These are phyloP conservation scores for Arvicanthis niloticus DNA, from an alignment of 2,113 vertebrate species.

Conservation along the genomic window DNA sequence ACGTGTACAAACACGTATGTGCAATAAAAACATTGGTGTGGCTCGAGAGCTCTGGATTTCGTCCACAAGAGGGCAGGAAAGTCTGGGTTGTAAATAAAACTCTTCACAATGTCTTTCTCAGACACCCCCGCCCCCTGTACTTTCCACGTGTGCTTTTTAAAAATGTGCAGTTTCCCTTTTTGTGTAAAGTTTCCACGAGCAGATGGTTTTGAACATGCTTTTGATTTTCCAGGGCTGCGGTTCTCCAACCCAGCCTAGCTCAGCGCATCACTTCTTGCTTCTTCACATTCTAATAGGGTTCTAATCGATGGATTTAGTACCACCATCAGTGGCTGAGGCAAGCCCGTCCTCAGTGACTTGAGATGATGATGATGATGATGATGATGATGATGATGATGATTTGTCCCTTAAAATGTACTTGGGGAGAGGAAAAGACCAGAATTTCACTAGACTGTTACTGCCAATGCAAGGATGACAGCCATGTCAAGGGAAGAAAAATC, in stretches of 20 bases:
- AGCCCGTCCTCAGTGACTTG: slow-evolving; percentile 34
- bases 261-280: background rate
- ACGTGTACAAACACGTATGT: too few relatives aligned
- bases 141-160: slow-evolving; percentile 38
- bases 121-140: background rate
- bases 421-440: background rate
- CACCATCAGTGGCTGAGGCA: background rate
- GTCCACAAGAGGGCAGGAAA: slow-evolving; percentile 70
- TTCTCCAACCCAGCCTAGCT: background rate
- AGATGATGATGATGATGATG: too few relatives aligned
- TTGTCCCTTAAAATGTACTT: background rate
- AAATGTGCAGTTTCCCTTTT: background rate
- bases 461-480: background rate
- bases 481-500: slow-evolving; percentile 55
- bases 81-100: slow-evolving; percentile 1
- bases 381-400: background rate
- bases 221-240: slow-evolving; percentile 21
- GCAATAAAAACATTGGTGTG: background rate
- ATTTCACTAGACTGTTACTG: slow-evolving; percentile 6
- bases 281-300: slow-evolving; percentile 20
- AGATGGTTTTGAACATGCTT: slow-evolving; percentile 12
- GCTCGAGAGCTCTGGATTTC: slow-evolving; percentile 22
- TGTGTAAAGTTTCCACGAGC: slow-evolving; percentile 1
- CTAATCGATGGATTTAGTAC: slow-evolving; percentile 14
- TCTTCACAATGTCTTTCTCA: background rate